phyloP scores from a whole-genome alignment of 2,113 vertebrate genomes.

The Anhinga anhinga region DNA sequence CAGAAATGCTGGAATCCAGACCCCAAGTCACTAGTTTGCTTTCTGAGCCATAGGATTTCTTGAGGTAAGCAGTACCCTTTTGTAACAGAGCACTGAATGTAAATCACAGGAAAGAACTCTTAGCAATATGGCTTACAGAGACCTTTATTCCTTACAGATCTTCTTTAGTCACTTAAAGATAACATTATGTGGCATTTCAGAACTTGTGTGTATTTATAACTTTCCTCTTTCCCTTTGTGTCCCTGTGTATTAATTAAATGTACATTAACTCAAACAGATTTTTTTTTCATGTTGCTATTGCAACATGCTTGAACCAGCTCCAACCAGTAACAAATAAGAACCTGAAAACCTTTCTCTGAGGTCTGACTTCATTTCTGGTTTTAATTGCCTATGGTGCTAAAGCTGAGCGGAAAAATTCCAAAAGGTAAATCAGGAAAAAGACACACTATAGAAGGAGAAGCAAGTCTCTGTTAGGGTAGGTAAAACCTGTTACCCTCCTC shows the following conservation, averaged over 20 bases:
- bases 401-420: not conserved
- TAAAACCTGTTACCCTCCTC: not conserved
- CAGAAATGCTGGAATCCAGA: not conserved
- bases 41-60: not conserved
- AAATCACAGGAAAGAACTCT: not conserved
- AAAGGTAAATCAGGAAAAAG: not conserved
- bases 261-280: not conserved
- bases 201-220: not conserved
- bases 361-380: not conserved
- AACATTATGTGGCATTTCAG: not conserved
- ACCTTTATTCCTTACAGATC: not conserved
- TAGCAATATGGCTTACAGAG: not conserved
- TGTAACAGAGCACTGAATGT: not conserved
- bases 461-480: not conserved
- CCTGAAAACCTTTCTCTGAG: not conserved
- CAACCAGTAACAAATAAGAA: not conserved
- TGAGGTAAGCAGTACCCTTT: not conserved
- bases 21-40: not conserved
- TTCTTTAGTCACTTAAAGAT: not conserved
- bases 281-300: not conserved
- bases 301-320: not conserved
- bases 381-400: not conserved
- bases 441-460: not conserved
- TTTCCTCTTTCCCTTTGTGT: not conserved
- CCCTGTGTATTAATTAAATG: not conserved